These are phyloP conservation scores for Carassius auratus DNA, from an alignment of 2,113 vertebrate genomes.

Conservation along the genomic window DNA sequence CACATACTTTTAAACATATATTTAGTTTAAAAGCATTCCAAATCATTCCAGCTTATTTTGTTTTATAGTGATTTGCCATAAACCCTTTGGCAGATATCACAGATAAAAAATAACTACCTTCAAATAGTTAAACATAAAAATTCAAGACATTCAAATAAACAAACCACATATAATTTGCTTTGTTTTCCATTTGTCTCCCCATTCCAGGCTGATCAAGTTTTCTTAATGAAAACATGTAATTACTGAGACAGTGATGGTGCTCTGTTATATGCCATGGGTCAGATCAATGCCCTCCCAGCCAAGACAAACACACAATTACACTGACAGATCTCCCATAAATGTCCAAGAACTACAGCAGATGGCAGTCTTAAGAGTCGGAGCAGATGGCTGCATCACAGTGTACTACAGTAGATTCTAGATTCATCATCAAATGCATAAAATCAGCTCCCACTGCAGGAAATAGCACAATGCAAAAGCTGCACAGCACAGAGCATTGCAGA, in stretches of 20 bases:
- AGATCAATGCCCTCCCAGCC: constrained; percentile 40
- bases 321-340: constrained; percentile 29
- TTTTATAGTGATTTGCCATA: neutral
- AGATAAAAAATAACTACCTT: neutral
- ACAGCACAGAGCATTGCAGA: constrained; percentile 23
- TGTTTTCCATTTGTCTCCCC: neutral
- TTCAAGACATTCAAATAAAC: neutral
- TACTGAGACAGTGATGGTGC: constrained; percentile 29
- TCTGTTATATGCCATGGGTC: neutral
- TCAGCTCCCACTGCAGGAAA: constrained; percentile 32
- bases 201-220: neutral
- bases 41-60: neutral
- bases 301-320: constrained; percentile 44
- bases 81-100: constrained; percentile 7
- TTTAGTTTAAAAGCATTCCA: neutral
- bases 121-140: neutral
- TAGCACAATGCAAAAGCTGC: constrained; percentile 36
- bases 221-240: constrained; percentile 37
- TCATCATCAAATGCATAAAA: constrained; percentile 35
- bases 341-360: constrained; percentile 34
- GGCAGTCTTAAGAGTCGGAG: constrained; percentile 6
- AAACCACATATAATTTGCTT: neutral
- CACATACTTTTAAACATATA: too few species aligned
- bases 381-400: constrained; percentile 27
- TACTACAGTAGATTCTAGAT: constrained; percentile 18